Conservation (phyloP, 2,113 vertebrate genomes). For the Antennarius striatus region DNA sequence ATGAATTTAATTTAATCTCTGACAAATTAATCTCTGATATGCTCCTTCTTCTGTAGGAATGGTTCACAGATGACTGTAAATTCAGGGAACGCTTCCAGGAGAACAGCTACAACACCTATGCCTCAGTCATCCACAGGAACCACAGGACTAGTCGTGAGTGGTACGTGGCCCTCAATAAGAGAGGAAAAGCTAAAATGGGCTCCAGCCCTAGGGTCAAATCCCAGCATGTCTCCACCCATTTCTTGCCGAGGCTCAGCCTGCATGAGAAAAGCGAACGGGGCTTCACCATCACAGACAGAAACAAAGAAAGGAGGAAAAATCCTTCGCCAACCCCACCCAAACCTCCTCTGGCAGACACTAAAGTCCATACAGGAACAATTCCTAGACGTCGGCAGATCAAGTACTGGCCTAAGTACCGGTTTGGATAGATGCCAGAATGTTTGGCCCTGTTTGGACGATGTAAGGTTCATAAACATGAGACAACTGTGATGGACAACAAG, state of each 20-base stretch:
- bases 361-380: slow-evolving; percentile 16
- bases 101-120: slow-evolving; percentile 98
- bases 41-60: slow-evolving; percentile 43
- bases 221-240: slow-evolving; percentile 95
- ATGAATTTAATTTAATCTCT: too few relatives aligned
- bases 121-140: slow-evolving; percentile 87
- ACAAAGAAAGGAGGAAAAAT: slow-evolving; percentile 77
- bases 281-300: slow-evolving; percentile 85
- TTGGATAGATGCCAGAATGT: slow-evolving; percentile 79
- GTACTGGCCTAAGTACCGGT: slow-evolving; percentile 95
- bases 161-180: slow-evolving; percentile 96
- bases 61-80: slow-evolving; percentile 91
- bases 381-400: slow-evolving; percentile 78
- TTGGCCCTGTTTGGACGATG: not conserved
- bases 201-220: slow-evolving; percentile 91
- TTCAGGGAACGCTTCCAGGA: slow-evolving; percentile 97
- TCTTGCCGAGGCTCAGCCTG: slow-evolving; percentile 87
- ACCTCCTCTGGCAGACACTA: slow-evolving; percentile 53
- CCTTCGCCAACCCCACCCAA: slow-evolving; percentile 49
- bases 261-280: slow-evolving; percentile 77
- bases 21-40: not conserved
- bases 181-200: slow-evolving; percentile 95
- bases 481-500: not conserved
- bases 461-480: not conserved
- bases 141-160: slow-evolving; percentile 86